These are phyloP conservation scores for Hartigia nigra DNA, from an alignment of 2,888 invertebrate genomes.

Conservation along the genomic window DNA sequence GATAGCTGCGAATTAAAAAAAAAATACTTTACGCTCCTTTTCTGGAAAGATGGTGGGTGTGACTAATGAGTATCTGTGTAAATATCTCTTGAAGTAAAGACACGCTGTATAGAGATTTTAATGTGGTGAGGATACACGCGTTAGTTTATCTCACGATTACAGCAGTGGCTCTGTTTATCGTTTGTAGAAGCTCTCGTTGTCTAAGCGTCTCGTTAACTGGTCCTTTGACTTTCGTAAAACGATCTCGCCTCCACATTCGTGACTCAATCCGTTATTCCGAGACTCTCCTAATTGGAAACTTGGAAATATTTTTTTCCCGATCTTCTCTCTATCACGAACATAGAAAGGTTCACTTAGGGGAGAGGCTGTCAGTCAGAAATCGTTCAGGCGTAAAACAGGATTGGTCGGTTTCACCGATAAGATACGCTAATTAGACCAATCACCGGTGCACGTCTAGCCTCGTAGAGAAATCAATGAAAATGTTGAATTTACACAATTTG, in stretches of 20 bases:
- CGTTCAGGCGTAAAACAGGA: slow-evolving; percentile 9
- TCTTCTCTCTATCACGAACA: not conserved
- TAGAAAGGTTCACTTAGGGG: not conserved
- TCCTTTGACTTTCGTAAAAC: not conserved
- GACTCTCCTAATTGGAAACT: slow-evolving; percentile 13
- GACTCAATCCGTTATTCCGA: not conserved
- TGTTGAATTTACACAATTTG: not conserved
- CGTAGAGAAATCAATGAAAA: not conserved
- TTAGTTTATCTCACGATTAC: not conserved
- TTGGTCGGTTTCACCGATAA: slow-evolving; percentile 17
- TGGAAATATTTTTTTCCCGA: slow-evolving; percentile 11
- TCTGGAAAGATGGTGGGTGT: not conserved
- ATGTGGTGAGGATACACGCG: not conserved
- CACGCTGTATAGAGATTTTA: not conserved
- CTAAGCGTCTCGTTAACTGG: not conserved
- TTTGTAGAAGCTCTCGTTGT: not conserved
- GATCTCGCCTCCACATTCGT: not conserved
- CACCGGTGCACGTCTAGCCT: not conserved
- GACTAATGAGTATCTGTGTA: not conserved
- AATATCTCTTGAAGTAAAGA: not conserved
- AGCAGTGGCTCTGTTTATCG: not conserved
- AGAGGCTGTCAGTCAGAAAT: not conserved
- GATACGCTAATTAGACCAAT: slow-evolving; percentile 22
- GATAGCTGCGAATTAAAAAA: not conserved
- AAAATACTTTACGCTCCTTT: not conserved